A percentile compares a stretch with the other conserved stretches of the same genome.
Evolutionary conservation across 2,797 vertebrate genomes (phyloP).

Genomic region (Galago senegalensis): DNA sequence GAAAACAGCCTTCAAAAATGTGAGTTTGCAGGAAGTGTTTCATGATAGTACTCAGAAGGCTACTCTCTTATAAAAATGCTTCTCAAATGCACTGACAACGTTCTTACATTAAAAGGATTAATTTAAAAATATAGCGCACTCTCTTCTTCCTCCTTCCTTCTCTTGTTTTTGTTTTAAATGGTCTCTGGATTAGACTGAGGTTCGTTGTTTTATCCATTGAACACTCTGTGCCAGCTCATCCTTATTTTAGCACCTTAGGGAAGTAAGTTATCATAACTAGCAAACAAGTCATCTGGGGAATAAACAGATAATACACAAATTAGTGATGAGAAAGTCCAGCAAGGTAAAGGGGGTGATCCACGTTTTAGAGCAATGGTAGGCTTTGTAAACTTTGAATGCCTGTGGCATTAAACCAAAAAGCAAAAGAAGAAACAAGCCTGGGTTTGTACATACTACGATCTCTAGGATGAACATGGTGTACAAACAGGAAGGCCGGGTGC

Average conservation of each 20-base stretch:
- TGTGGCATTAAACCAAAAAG: not conserved
- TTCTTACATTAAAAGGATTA: not conserved
- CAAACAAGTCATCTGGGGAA: constrained; percentile 72
- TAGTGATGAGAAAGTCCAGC: not conserved
- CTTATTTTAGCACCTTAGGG: not conserved
- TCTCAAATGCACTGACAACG: not conserved
- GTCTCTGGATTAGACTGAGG: not conserved
- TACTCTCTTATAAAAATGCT: not conserved
- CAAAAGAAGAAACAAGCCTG: not conserved
- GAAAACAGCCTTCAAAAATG: not conserved
- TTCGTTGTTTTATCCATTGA: not conserved
- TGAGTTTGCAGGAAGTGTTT: not conserved
- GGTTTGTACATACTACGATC: not conserved
- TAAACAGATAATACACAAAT: not conserved
- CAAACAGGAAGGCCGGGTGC: not conserved
- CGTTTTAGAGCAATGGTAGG: not conserved
- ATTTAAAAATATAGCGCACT: not conserved
- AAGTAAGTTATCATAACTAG: not conserved
- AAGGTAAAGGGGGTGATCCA: not conserved
- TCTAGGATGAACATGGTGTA: not conserved
- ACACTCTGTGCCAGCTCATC: not conserved
- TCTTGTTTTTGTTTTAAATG: not conserved
- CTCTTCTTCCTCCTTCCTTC: not conserved
- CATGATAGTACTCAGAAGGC: not conserved
- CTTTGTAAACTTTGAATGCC: not conserved